These are phyloP conservation scores for Momotus momota DNA, from an alignment of 2,797 vertebrate genomes.

Conservation along the genomic window DNA sequence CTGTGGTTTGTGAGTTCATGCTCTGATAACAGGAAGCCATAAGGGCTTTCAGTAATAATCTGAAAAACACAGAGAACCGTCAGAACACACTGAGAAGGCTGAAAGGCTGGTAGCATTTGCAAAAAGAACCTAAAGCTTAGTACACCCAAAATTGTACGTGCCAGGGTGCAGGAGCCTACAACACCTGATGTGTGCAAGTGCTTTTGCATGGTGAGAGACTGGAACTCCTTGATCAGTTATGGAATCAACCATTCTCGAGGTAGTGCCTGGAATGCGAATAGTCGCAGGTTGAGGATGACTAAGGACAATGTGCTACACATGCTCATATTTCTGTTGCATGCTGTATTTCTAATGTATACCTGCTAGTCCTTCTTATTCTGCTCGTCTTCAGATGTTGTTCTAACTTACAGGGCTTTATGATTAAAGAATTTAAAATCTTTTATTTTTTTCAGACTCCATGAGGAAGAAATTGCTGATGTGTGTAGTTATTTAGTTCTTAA, in stretches of 20 bases:
- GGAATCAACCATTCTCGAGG: neutral
- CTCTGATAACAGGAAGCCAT: neutral
- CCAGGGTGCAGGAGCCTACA: too few relatives aligned
- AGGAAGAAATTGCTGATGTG: neutral
- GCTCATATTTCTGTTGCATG: neutral
- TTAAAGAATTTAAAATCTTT: neutral
- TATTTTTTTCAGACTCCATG: neutral
- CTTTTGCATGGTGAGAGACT: neutral
- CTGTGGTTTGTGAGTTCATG: neutral
- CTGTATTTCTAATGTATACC: neutral
- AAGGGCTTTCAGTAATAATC: neutral
- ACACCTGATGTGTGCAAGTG: too few relatives aligned
- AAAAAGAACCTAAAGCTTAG: neutral
- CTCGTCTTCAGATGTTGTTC: neutral
- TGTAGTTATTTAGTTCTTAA: neutral
- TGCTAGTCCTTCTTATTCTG: neutral
- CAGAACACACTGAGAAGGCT: neutral
- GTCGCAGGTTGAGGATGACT: neutral
- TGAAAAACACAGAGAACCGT: neutral
- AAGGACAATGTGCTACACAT: neutral
- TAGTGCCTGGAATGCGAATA: neutral
- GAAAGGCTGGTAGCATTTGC: neutral
- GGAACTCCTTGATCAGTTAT: neutral
- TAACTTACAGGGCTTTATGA: neutral
- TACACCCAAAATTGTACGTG: neutral